Conservation (phyloP, 2,113 vertebrate species). For the Cyphomyrus plagiostoma region DNA sequence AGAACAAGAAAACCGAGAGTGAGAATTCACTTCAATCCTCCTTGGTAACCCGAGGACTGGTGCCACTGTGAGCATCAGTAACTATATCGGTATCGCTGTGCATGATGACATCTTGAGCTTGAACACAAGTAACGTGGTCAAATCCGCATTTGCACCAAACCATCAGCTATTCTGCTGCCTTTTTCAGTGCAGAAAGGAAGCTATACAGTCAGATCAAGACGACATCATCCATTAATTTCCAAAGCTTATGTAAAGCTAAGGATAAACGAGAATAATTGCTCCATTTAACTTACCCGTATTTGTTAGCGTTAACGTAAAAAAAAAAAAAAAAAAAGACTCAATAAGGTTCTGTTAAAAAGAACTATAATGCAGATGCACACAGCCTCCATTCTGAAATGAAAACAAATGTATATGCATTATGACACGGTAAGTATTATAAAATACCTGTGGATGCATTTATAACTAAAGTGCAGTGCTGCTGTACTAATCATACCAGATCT, state of each 20-base stretch:
- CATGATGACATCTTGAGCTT: background rate
- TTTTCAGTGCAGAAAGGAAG: background rate
- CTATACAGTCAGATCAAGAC: no score
- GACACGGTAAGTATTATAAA: background rate
- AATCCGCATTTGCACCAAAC: background rate
- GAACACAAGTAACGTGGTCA: background rate
- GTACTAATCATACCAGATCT: background rate
- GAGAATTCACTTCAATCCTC: background rate
- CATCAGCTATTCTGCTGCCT: background rate
- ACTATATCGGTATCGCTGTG: background rate
- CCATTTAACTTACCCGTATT: background rate
- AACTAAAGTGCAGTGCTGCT: background rate
- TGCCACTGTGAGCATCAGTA: background rate
- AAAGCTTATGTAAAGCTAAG: background rate
- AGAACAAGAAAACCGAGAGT: background rate
- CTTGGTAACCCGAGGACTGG: background rate
- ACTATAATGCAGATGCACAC: background rate
- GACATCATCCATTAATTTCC: background rate
- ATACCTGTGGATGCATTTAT: background rate
- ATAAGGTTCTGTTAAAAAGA: background rate
- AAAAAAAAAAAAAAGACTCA: background rate
- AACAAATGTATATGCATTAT: background rate
- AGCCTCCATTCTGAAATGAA: background rate
- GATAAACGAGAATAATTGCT: background rate
- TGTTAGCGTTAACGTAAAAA: background rate